Evolutionary conservation across 2,797 vertebrate species (phyloP).

Genomic region (Spinus pinus): DNA sequence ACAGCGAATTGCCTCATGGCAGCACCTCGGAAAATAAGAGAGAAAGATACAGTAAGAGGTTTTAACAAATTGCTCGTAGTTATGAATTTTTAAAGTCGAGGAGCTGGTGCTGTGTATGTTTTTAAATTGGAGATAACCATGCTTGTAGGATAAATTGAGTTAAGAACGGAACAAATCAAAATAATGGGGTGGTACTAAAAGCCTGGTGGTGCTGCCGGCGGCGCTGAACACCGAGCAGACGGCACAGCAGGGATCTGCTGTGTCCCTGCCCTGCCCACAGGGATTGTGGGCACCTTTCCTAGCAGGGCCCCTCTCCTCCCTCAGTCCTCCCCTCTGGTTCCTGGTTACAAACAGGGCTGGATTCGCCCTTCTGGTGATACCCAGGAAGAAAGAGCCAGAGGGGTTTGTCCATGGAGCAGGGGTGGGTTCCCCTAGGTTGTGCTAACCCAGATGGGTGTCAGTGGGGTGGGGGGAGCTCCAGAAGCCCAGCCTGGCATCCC

Average conservation of each 20-base stretch:
- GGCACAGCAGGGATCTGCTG: accelerated
- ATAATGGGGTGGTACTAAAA: conserved; percentile 2
- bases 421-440: not conserved
- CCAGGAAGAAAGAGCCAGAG: not conserved
- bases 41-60: conserved; percentile 2
- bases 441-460: not conserved
- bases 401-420: accelerated
- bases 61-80: conserved; percentile 37
- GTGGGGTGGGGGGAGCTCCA: not conserved
- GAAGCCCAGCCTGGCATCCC: not conserved
- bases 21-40: conserved; percentile 28
- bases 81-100: conserved; percentile 17
- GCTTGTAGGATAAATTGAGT: conserved; percentile 43
- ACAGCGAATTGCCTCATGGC: not conserved
- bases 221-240: not conserved
- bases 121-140: conserved; percentile 51
- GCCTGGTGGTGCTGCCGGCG: not conserved
- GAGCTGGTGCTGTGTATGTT: conserved; percentile 3
- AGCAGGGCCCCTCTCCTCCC: not conserved
- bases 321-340: not conserved
- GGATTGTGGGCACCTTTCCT: not conserved
- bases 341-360: not conserved
- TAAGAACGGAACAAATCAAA: conserved; percentile 29
- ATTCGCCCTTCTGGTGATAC: not conserved
- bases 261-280: not conserved